These are phyloP conservation scores for Zaprionus ghesquierei DNA, from an alignment of 1,140 invertebrate genomes.

Conservation along the genomic window DNA sequence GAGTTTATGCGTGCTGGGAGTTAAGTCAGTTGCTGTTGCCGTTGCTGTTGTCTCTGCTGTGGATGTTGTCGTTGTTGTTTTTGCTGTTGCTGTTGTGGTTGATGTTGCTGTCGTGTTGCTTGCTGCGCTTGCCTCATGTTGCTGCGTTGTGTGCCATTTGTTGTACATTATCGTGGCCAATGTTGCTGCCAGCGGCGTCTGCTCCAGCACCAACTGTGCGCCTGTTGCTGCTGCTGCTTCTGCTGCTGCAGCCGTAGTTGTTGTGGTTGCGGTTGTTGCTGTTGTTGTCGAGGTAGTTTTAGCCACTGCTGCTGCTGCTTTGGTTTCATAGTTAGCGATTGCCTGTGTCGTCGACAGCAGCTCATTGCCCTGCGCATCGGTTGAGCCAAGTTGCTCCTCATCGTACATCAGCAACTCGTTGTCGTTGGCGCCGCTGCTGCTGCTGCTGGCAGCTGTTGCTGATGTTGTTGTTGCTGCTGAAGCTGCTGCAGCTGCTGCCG, in stretches of 20 bases:
- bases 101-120: constrained; percentile 22
- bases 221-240: constrained; percentile 15
- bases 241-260: constrained; percentile 44
- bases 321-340: constrained; percentile 58
- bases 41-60: constrained; percentile 14
- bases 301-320: constrained; percentile 50
- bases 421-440: constrained; percentile 32
- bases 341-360: constrained; percentile 30
- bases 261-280: constrained; percentile 26
- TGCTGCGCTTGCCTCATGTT: constrained; percentile 27
- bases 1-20: constrained; percentile 32
- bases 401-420: constrained; percentile 64
- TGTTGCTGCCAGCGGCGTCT: constrained; percentile 58
- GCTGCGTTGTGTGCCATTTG: constrained; percentile 53
- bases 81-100: constrained; percentile 25
- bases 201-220: constrained; percentile 59
- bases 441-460: constrained; percentile 2
- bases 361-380: constrained; percentile 24
- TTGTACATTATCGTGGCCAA: constrained; percentile 45
- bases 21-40: constrained; percentile 46
- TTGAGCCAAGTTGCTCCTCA: constrained; percentile 51
- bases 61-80: constrained; percentile 20
- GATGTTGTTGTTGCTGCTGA: constrained; percentile 14
- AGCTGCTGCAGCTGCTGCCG: constrained; percentile 30
- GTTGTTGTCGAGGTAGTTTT: constrained; percentile 42